Evolutionary conservation across 2,113 vertebrate species (phyloP), one percentile per base, ranked within the genome.

Genomic region (Labrus mixtus): DNA sequence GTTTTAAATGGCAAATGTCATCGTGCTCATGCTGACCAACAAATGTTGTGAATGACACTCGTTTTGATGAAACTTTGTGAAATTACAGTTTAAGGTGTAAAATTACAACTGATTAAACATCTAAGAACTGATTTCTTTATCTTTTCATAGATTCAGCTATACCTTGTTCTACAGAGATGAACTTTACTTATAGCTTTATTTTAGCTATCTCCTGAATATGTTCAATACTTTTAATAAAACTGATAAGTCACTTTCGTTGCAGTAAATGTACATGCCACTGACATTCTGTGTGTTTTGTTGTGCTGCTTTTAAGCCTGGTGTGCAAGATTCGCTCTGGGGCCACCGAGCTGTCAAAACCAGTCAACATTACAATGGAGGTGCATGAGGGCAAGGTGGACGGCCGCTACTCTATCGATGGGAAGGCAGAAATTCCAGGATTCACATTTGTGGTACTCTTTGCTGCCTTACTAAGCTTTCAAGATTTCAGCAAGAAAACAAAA

Each of bases 361-460:
- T 95, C 1, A 67, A 92, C 0, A 66, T 99, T 69, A 93, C 90
- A 13, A 93, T 97, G 62, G 94, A 93, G 0, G 94, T 99, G 74
- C 60, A 90, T 1, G 95, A 98, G 84, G 91, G 91, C 2, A n/a
- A 89, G 1, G 68, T 81, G 51, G 76, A 93, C 19, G 93, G 81
- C 0, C 83, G 90, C 16, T 98, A 97, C 90, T 89, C 41, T 0
- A 92, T 99, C 50, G 75, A 87, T 0, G 98, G 98, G 50, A 94
- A 93, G 0, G 81, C 95, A 20, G 58, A 91, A 41, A 92, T 94
- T 1, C 8, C 76, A 0, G 96, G 96, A 74, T 99, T 99, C 68
- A 56, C 70, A 33, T 99, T 98, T 6, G 89, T 97, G 96, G 98
- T 99, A 94, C 39, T 68, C 16, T 45, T 78, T 41, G 10, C 2